Evolutionary conservation across 2,113 vertebrate genomes (phyloP).

Genomic region (Rana temporaria): DNA sequence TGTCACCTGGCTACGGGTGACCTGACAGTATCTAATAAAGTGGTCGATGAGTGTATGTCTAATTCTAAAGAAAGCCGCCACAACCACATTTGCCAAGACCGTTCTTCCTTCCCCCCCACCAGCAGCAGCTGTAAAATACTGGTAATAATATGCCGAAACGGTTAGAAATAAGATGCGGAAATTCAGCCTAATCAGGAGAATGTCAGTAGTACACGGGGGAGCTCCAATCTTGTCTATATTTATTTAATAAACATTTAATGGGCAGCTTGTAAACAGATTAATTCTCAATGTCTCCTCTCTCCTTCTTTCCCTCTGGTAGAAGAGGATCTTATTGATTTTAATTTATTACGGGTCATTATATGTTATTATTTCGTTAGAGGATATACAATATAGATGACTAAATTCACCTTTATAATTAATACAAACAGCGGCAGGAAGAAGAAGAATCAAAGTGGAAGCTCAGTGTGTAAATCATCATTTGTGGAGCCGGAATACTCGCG

Average conservation of each 20-base stretch:
- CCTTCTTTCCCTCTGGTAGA: constrained; percentile 17
- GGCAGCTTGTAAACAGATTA: constrained; percentile 42
- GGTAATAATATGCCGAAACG: constrained; percentile 5
- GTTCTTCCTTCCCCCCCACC: no score
- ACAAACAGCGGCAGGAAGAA: background rate
- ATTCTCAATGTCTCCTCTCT: constrained; percentile 15
- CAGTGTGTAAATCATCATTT: constrained; percentile 22
- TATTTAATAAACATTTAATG: constrained; percentile 50
- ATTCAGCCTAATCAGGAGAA: constrained; percentile 22
- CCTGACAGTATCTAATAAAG: no score
- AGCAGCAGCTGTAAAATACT: no score
- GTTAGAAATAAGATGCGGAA: constrained; percentile 4
- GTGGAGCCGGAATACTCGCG: background rate
- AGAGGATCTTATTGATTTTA: constrained; percentile 50
- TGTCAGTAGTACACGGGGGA: constrained; percentile 1
- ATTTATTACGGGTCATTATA: constrained; percentile 48
- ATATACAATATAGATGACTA: constrained; percentile 39
- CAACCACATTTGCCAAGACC: no score
- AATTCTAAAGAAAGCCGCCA: no score
- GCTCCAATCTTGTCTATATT: constrained; percentile 25
- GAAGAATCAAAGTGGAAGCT: constrained; percentile 19
- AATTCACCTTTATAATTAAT: constrained; percentile 48
- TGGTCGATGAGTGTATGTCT: no score
- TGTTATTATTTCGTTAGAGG: constrained; percentile 43
- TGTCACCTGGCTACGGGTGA: no score